These are phyloP conservation scores for Microctonus brassicae DNA, from an alignment of 2,888 invertebrate species.

Conservation along the genomic window DNA sequence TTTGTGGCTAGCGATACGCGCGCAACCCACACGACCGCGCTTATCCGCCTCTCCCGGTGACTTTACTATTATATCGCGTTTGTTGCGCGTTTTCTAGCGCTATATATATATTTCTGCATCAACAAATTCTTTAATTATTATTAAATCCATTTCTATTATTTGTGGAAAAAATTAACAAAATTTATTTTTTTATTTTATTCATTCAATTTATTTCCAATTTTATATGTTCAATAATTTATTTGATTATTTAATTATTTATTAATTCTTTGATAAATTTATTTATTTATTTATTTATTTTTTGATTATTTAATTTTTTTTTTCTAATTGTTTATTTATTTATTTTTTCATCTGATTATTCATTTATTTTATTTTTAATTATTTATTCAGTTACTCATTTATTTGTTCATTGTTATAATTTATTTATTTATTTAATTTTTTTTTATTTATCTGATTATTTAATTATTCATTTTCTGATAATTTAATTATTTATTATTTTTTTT, in stretches of 20 bases:
- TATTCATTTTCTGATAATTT: too few relatives aligned
- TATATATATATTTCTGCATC: slow-evolving; percentile 18
- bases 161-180: neutral
- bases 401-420: too few relatives aligned
- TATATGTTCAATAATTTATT: too few relatives aligned
- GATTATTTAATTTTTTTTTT: neutral
- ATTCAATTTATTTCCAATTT: too few relatives aligned
- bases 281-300: too few relatives aligned
- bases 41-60: slow-evolving; percentile 39
- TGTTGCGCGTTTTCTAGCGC: slow-evolving; percentile 38
- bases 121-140: neutral
- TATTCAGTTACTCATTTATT: too few relatives aligned
- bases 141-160: neutral
- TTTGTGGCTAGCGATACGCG: slow-evolving; percentile 39
- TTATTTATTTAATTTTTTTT: too few relatives aligned
- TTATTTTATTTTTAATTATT: too few relatives aligned
- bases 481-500: too few relatives aligned
- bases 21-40: slow-evolving; percentile 43
- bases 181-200: neutral
- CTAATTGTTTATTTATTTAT: neutral
- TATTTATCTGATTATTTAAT: too few relatives aligned
- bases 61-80: slow-evolving; percentile 35
- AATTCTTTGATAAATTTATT: too few relatives aligned
- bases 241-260: neutral
- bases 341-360: neutral